Base-by-base conservation (phyloP, 2,113 vertebrate species). In the Charadrius vociferus region DNA sequence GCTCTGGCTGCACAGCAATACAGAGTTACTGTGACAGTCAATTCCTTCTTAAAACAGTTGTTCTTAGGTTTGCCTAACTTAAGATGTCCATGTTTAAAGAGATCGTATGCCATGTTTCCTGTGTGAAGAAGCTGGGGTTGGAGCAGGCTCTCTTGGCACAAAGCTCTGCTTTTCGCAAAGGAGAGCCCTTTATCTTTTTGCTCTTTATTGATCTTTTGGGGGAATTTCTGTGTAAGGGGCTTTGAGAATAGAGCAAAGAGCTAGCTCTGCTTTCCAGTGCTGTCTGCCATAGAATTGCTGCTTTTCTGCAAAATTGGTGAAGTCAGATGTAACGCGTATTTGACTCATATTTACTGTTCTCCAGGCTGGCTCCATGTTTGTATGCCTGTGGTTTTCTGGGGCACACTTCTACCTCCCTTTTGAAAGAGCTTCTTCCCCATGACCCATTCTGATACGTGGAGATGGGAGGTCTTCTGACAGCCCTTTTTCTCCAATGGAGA, bases 351-450 rank as follows among this genome's bases (percentile, higher is more conserved):
- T 87, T 87, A 58, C 81, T 6, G 8, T 62, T 79, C 70, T 94
- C 39, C 36, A 32, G 43, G 68, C 50, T 59, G 27, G 56, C 58
- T 93, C 86, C 7, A 2, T 75, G 70, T 71, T 49, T 81, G 20
- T 53, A 49, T 53, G 66, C 66, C 81, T 87, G 62, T 78, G 58
- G 27, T 53, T 17, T 49, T 90, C 62, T 14, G 84, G 95, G 91
- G 66, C 89, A 89, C 74, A 55, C 50, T 90, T 93, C 96, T 96
- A 97, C 96, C 95, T 97, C 97, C 82, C 94, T 95, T 88, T 67
- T 34, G 39, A 94, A 94, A 77, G 78, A 92, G 55, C 90, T 87
- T 68, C 62, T 95, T 95, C 81, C 84, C 93, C 41, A 7, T 68
- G 23, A 50, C 70, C 71, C 59, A 4, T 94, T 85, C 59, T 36